A percentile compares a stretch with the other conserved stretches of the same genome.
These are phyloP conservation scores for Trachelus troglodyta DNA, from an alignment of 2,888 invertebrate species.

Conservation along the genomic window DNA sequence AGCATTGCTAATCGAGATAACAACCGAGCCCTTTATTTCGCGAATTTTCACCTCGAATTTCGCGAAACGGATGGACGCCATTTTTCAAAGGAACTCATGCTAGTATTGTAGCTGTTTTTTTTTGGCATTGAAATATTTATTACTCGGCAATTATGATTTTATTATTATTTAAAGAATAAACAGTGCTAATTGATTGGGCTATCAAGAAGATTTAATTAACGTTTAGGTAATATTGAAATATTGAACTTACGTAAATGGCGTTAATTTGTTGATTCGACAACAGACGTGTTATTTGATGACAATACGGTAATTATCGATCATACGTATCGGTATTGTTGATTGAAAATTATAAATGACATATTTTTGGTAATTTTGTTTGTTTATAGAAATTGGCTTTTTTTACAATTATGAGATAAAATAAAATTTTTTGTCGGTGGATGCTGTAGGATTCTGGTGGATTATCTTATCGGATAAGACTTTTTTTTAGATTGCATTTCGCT, in stretches of 20 bases:
- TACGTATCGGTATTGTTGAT: not conserved
- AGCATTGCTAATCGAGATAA: slow-evolving; percentile 18
- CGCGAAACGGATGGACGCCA: not conserved
- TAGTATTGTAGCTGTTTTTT: not conserved
- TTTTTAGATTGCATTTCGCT: not conserved
- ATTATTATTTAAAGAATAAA: not conserved
- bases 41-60: not conserved
- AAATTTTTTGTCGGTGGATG: not conserved
- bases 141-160: not conserved
- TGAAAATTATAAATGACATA: too few relatives aligned
- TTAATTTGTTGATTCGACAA: not conserved
- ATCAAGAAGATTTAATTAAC: not conserved
- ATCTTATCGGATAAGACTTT: not conserved
- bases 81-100: not conserved
- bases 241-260: not conserved
- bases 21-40: not conserved
- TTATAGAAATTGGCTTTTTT: not conserved
- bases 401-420: not conserved
- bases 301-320: not conserved
- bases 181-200: not conserved
- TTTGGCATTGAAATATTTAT: not conserved
- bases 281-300: not conserved
- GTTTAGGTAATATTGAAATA: not conserved
- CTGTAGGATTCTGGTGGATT: not conserved
- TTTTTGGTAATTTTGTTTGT: too few relatives aligned